Percentiles rank a stretch among this genome's conserved stretches.
These are phyloP conservation scores for Scaptomyza tumidula DNA, from an alignment of 2,888 invertebrate genomes.

Conservation along the genomic window DNA sequence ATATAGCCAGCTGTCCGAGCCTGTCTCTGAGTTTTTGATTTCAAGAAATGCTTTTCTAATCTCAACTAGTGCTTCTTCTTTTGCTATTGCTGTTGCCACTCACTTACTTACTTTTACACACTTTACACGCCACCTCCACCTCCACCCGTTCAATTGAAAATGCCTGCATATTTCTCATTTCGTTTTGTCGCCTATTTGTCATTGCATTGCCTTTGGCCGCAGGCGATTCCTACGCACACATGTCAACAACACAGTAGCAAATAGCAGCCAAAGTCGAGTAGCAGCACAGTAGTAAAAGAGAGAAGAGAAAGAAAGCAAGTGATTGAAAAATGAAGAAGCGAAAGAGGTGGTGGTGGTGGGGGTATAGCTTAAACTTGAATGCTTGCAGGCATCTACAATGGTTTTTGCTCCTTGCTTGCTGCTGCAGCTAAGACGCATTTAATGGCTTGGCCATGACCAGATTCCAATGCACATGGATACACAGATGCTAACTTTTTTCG, in stretches of 20 bases:
- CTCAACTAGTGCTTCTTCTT: constrained; percentile 54
- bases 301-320: background rate
- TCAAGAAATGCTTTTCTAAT: constrained; percentile 78
- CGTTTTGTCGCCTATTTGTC: constrained; percentile 80
- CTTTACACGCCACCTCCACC: too few relatives aligned
- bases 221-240: constrained; percentile 64
- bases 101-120: too few relatives aligned
- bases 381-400: constrained; percentile 45
- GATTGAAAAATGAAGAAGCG: background rate
- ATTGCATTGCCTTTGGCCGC: constrained; percentile 66
- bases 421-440: constrained; percentile 47
- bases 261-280: constrained; percentile 17
- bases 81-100: background rate
- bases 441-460: constrained; percentile 50
- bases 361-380: background rate
- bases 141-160: constrained; percentile 4
- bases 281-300: background rate
- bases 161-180: constrained; percentile 75
- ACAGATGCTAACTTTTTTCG: constrained; percentile 20
- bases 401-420: constrained; percentile 16
- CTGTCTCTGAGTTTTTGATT: constrained; percentile 71
- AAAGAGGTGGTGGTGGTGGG: background rate
- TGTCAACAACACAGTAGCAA: constrained; percentile 68
- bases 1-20: constrained; percentile 41
- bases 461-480: constrained; percentile 36